A percentile compares a stretch with the other conserved stretches of the same genome.
These are phyloP conservation scores for Troides oblongomaculatus DNA, from an alignment of 2,888 invertebrate genomes.

Conservation along the genomic window DNA sequence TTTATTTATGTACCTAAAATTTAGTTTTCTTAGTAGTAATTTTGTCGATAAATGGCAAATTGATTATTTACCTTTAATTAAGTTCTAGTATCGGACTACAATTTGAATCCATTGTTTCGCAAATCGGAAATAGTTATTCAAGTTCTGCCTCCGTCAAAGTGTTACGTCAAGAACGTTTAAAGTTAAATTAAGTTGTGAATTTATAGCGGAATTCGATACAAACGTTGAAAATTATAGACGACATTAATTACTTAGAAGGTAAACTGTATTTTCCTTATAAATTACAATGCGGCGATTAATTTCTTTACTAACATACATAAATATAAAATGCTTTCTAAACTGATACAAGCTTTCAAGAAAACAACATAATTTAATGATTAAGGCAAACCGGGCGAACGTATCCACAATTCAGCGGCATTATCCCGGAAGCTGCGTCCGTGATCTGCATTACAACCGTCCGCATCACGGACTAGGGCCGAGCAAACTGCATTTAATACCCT, in stretches of 20 bases:
- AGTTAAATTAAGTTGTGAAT: constrained; percentile 73
- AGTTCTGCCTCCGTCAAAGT: constrained; percentile 45
- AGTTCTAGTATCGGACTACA: neutral
- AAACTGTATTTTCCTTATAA: no score
- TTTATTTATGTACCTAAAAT: no score
- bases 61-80: no score
- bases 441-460: constrained; percentile 22
- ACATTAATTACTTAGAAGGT: no score
- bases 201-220: constrained; percentile 63
- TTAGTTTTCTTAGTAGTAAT: no score
- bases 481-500: constrained; percentile 11
- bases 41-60: no score
- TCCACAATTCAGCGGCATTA: constrained; percentile 20
- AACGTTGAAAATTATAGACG: neutral
- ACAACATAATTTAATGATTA: constrained; percentile 20
- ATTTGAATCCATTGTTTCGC: constrained; percentile 9
- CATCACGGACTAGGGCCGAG: constrained; percentile 4
- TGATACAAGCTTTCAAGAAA: neutral
- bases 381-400: constrained; percentile 8
- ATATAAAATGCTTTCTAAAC: neutral
- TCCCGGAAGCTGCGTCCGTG: constrained; percentile 20
- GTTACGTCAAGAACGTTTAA: constrained; percentile 59
- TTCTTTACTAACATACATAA: no score
- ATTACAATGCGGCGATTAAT: no score
- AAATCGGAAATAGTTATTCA: constrained; percentile 24